Evolutionary conservation across 2,797 vertebrate genomes (phyloP).

Genomic region (Lerista edwardsae): DNA sequence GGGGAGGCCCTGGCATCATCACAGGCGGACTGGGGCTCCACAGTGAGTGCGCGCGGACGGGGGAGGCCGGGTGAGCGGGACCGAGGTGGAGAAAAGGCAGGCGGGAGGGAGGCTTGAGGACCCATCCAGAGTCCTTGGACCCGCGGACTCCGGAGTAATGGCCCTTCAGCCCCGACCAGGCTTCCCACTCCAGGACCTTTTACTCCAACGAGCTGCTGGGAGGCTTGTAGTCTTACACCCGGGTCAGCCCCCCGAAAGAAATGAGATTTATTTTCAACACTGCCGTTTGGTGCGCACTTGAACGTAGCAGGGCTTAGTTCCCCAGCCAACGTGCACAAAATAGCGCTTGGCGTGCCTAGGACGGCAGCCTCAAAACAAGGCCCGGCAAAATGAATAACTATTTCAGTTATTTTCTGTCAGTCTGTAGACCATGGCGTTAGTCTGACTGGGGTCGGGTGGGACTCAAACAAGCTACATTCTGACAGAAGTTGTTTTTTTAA

Average conservation of each 20-base stretch:
- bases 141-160: not conserved
- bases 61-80: not conserved
- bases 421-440: not conserved
- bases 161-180: too few relatives aligned
- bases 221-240: too few relatives aligned
- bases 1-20: not conserved
- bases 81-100: not conserved
- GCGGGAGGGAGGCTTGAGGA: too few relatives aligned
- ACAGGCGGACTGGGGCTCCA: not conserved
- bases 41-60: not conserved
- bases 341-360: not conserved
- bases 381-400: not conserved
- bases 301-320: not conserved
- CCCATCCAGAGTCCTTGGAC: too few relatives aligned
- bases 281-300: not conserved
- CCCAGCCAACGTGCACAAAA: not conserved
- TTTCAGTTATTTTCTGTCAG: not conserved
- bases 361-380: not conserved
- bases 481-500: not conserved
- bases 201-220: not conserved
- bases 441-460: not conserved
- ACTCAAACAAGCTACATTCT: not conserved
- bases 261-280: not conserved
- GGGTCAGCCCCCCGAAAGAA: not conserved
- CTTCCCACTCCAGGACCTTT: too few relatives aligned